Conservation (phyloP, 1,140 invertebrate genomes). For the Lasioglossum baleicum region DNA sequence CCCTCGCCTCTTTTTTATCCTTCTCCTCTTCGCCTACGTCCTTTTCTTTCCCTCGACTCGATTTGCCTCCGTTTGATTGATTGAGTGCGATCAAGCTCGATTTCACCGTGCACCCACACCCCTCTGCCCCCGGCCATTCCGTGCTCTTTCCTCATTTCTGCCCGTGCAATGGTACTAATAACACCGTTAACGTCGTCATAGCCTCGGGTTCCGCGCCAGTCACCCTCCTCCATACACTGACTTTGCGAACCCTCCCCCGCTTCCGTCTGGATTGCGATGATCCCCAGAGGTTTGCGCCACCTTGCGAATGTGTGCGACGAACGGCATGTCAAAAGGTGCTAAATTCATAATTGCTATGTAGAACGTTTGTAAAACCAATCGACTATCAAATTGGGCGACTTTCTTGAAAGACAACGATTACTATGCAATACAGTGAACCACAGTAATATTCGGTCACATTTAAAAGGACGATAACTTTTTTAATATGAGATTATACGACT, state of each 20-base stretch:
- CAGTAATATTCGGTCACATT: too few species aligned
- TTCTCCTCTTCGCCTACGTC: neutral
- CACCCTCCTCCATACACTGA: neutral
- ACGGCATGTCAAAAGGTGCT: neutral
- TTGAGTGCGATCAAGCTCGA: conserved; percentile 58
- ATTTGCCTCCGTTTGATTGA: conserved; percentile 70
- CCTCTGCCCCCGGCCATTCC: neutral
- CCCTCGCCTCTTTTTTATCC: neutral
- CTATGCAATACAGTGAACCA: too few species aligned
- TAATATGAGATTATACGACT: too few species aligned
- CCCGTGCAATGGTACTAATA: conserved; percentile 46
- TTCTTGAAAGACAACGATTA: too few species aligned
- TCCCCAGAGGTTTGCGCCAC: neutral
- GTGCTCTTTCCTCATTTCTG: conserved; percentile 2
- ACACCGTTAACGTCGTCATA: conserved; percentile 46
- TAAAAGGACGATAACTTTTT: too few species aligned
- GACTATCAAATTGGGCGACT: too few species aligned
- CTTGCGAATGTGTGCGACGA: neutral
- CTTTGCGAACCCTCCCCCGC: too few species aligned
- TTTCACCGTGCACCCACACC: conserved; percentile 44
- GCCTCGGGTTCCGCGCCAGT: conserved; percentile 2
- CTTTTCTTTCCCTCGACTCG: conserved; percentile 49
- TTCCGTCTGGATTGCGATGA: conserved; percentile 20
- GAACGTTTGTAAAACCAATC: too few species aligned
- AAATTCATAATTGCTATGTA: neutral